These are phyloP conservation scores for Seriola aureovittata DNA, from an alignment of 2,113 vertebrate species.

Conservation along the genomic window DNA sequence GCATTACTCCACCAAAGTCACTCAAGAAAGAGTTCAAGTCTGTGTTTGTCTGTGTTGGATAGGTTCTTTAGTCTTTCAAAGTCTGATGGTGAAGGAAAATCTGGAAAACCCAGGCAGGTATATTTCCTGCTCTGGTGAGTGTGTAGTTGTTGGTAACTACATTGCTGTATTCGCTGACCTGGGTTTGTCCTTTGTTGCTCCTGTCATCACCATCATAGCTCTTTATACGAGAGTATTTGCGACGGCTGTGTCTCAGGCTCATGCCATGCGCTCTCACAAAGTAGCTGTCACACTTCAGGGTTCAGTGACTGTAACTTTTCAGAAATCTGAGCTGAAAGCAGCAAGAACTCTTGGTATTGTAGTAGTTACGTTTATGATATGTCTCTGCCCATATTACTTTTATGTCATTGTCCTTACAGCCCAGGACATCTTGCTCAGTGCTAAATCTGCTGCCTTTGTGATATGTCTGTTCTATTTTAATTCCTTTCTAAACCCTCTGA, in stretches of 20 bases:
- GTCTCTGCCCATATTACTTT: slow-evolving; percentile 33
- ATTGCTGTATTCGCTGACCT: not conserved
- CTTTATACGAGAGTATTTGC: too few species aligned
- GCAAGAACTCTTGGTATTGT: not conserved
- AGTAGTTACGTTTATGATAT: slow-evolving; percentile 27
- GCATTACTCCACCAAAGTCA: slow-evolving; percentile 32
- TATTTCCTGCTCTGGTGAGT: slow-evolving; percentile 39
- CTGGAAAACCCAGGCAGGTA: not conserved
- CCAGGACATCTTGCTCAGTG: not conserved
- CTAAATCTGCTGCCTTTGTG: not conserved
- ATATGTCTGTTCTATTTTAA: slow-evolving; percentile 37
- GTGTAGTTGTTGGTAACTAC: not conserved
- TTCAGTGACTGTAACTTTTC: not conserved
- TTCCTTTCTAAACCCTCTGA: slow-evolving; percentile 46
- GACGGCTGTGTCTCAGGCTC: too few species aligned
- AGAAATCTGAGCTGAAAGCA: slow-evolving; percentile 1
- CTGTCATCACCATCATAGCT: too few species aligned
- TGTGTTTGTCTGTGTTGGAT: slow-evolving; percentile 20
- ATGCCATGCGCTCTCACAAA: not conserved
- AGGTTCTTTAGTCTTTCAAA: fast-evolving
- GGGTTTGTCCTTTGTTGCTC: too few species aligned
- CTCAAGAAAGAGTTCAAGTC: not conserved
- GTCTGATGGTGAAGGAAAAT: not conserved
- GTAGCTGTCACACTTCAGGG: not conserved
- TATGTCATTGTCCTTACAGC: not conserved